phyloP scores from a whole-genome alignment of 2,797 vertebrate species.

The Spea hammondii region DNA sequence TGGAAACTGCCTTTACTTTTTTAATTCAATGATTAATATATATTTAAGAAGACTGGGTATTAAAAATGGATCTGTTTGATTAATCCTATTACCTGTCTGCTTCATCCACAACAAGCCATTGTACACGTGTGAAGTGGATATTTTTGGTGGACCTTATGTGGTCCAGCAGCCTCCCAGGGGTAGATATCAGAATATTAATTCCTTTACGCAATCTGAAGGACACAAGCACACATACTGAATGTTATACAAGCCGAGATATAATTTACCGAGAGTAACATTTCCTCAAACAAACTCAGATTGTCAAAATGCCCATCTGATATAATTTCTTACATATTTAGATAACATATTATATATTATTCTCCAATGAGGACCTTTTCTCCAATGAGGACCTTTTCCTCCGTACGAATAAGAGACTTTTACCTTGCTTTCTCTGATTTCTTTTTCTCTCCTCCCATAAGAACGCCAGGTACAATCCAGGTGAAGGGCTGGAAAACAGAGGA shows the following conservation, averaged over 20 bases:
- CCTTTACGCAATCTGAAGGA: conserved; percentile 85
- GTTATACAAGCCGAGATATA: too few relatives aligned
- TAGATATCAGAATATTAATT: conserved; percentile 91
- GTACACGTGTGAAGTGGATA: conserved; percentile 76
- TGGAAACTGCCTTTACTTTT: too few relatives aligned
- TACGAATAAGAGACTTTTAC: conserved; percentile 59
- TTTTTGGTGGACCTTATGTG: conserved; percentile 89
- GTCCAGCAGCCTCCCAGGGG: conserved; percentile 91
- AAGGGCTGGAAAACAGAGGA: conserved; percentile 64
- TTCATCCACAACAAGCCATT: conserved; percentile 91
- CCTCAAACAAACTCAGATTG: too few relatives aligned
- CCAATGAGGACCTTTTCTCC: too few relatives aligned
- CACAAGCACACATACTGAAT: neutral
- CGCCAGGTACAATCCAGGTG: conserved; percentile 86
- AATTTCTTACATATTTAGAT: neutral
- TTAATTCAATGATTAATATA: too few relatives aligned
- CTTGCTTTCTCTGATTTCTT: conserved; percentile 95
- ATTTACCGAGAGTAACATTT: too few relatives aligned
- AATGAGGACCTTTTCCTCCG: too few relatives aligned
- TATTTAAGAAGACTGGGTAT: too few relatives aligned
- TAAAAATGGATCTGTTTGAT: too few relatives aligned
- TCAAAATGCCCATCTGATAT: too few relatives aligned
- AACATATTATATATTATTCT: neutral
- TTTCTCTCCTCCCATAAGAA: conserved; percentile 98
- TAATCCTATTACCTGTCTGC: conserved; percentile 81